Evolutionary conservation across 2,888 invertebrate genomes (phyloP).

Genomic region (Suillia variegata): DNA sequence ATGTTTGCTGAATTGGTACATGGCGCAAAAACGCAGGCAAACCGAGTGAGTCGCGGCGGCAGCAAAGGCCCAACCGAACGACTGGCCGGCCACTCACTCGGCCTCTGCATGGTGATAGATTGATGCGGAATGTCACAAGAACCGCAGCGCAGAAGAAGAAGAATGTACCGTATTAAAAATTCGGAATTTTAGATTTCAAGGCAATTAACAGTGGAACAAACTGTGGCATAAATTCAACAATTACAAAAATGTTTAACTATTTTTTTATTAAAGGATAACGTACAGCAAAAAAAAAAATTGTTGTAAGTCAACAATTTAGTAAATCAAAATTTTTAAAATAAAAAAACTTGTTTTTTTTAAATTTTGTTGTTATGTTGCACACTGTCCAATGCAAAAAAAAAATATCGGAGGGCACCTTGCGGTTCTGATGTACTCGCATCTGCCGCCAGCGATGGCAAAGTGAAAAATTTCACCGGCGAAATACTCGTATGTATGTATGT

Average conservation of each 20-base stretch:
- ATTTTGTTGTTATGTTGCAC: too few species aligned
- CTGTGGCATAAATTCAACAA: too few species aligned
- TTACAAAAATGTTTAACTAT: too few species aligned
- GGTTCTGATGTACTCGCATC: background rate
- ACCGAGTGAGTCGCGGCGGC: too few species aligned
- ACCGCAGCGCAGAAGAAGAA: conserved; percentile 44
- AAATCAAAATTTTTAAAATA: background rate
- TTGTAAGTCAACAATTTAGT: background rate
- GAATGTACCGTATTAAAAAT: conserved; percentile 25
- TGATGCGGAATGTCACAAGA: conserved; percentile 48
- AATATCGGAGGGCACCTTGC: background rate
- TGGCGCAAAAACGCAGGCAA: conserved; percentile 4
- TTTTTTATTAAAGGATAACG: too few species aligned
- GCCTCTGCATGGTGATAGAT: conserved; percentile 42
- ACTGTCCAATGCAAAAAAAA: background rate
- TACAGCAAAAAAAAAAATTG: too few species aligned
- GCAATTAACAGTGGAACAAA: conserved; percentile 5
- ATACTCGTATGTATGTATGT: background rate
- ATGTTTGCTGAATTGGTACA: background rate
- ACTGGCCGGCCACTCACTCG: conserved; percentile 10
- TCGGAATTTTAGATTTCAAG: conserved; percentile 9
- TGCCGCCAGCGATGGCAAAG: background rate
- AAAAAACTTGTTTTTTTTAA: background rate
- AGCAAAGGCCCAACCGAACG: conserved; percentile 26
- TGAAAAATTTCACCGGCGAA: background rate